Evolutionary conservation across 2,888 invertebrate species (phyloP).

Genomic region (Oegoconia quadripuncta): DNA sequence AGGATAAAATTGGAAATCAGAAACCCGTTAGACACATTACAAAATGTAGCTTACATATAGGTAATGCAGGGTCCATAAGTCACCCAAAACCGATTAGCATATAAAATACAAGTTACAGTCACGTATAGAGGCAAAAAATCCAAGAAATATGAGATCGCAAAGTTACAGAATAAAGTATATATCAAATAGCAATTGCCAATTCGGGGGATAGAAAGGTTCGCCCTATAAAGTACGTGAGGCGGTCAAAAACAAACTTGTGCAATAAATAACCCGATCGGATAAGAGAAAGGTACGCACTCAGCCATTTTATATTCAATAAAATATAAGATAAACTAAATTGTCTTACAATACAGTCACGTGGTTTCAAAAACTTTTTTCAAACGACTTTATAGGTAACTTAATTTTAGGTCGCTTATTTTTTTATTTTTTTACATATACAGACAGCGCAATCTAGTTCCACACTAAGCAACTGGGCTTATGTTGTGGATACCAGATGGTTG

Average conservation of each 20-base stretch:
- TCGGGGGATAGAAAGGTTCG: conserved; percentile 71
- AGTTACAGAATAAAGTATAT: conserved; percentile 70
- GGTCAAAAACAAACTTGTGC: conserved; percentile 77
- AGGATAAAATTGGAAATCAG: too few species aligned
- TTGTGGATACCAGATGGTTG: too few species aligned
- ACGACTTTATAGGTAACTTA: too few species aligned
- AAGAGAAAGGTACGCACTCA: conserved; percentile 70
- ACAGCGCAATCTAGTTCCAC: too few species aligned
- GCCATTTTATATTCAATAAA: conserved; percentile 76
- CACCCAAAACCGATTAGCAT: conserved; percentile 14
- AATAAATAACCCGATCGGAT: conserved; percentile 76
- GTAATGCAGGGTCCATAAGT: conserved; percentile 12
- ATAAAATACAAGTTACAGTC: conserved; percentile 15
- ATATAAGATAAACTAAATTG: conserved; percentile 71
- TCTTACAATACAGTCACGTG: conserved; percentile 56
- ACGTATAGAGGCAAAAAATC: conserved; percentile 34
- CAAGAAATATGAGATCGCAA: conserved; percentile 62
- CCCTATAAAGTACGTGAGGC: conserved; percentile 77
- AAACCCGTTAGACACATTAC: too few species aligned
- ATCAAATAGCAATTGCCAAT: conserved; percentile 76
- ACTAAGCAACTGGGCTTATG: too few species aligned
- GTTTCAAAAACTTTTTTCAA: conserved; percentile 42
- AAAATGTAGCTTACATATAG: too few species aligned
- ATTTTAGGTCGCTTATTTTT: too few species aligned
- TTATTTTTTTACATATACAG: too few species aligned